Evolutionary conservation across 2,888 invertebrate species (phyloP).

Genomic region (Aricia artaxerxes): DNA sequence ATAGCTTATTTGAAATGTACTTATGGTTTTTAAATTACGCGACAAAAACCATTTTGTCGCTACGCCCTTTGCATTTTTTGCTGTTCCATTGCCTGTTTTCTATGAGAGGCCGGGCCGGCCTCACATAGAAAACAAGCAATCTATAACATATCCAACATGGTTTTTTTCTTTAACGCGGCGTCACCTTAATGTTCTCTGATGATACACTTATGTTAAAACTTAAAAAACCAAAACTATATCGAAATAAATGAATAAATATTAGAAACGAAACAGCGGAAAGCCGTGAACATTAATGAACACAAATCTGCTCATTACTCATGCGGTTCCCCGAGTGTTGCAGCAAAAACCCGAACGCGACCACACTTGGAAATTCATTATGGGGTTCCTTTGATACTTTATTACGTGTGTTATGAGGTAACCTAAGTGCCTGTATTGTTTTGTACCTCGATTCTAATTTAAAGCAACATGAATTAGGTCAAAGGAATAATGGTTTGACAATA

Average conservation of each 20-base stretch:
- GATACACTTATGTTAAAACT: neutral
- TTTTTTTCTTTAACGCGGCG: too few species aligned
- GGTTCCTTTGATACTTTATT: slow-evolving; percentile 7
- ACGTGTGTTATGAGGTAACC: neutral
- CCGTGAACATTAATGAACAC: neutral
- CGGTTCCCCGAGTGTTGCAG: neutral
- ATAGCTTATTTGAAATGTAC: too few species aligned
- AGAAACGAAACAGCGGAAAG: neutral
- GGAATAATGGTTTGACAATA: too few species aligned
- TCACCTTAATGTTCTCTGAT: too few species aligned
- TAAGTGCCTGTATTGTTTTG: neutral
- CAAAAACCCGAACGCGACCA: neutral
- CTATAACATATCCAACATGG: too few species aligned
- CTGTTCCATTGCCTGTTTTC: too few species aligned
- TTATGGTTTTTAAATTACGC: too few species aligned
- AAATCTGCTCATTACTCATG: slow-evolving; percentile 15
- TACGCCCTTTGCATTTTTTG: too few species aligned
- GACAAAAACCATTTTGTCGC: too few species aligned
- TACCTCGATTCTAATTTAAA: neutral
- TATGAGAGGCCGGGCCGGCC: too few species aligned
- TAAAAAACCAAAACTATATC: neutral
- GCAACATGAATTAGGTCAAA: too few species aligned
- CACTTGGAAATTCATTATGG: slow-evolving; percentile 12
- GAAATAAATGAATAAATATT: neutral
- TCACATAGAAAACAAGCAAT: too few species aligned